These are phyloP conservation scores for Physella acuta DNA, from an alignment of 1,140 invertebrate genomes.

Conservation along the genomic window DNA sequence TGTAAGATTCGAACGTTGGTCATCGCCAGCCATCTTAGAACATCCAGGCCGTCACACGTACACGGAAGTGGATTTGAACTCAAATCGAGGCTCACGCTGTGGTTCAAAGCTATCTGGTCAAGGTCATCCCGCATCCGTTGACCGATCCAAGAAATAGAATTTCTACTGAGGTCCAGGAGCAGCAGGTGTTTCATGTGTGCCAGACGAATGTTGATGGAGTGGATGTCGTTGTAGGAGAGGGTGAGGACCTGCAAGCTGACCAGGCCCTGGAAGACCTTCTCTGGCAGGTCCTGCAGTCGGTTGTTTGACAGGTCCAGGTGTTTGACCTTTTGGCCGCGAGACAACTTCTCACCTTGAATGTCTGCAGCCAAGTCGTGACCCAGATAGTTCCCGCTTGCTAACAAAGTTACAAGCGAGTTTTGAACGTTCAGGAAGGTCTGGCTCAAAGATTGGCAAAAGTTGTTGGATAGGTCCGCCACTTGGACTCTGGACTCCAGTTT, in stretches of 20 bases:
- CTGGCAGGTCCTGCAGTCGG: not conserved
- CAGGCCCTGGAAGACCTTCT: not conserved
- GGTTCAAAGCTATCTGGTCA: not conserved
- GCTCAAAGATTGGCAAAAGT: not conserved
- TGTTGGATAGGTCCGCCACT: not conserved
- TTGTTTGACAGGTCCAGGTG: conserved; percentile 5
- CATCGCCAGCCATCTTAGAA: not conserved
- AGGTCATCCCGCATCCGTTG: not conserved
- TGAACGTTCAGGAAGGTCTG: not conserved
- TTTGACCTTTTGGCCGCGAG: not conserved
- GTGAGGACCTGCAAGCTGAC: not conserved
- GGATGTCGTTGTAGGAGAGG: not conserved
- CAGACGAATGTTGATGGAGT: not conserved
- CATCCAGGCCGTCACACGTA: conserved; percentile 9
- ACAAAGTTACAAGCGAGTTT: not conserved
- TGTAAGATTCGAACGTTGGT: not conserved
- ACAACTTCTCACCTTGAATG: not conserved
- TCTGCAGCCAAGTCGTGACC: not conserved
- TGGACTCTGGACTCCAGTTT: not conserved
- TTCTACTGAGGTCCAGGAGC: conserved; percentile 4
- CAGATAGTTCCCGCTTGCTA: not conserved
- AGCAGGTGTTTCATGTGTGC: not conserved
- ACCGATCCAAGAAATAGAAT: not conserved
- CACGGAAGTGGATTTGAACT: not conserved
- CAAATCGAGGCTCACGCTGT: not conserved